Percentiles rank a stretch among this genome's conserved stretches.
Evolutionary conservation across 2,888 invertebrate species (phyloP).

Genomic region (Acanthoscelides obtectus): DNA sequence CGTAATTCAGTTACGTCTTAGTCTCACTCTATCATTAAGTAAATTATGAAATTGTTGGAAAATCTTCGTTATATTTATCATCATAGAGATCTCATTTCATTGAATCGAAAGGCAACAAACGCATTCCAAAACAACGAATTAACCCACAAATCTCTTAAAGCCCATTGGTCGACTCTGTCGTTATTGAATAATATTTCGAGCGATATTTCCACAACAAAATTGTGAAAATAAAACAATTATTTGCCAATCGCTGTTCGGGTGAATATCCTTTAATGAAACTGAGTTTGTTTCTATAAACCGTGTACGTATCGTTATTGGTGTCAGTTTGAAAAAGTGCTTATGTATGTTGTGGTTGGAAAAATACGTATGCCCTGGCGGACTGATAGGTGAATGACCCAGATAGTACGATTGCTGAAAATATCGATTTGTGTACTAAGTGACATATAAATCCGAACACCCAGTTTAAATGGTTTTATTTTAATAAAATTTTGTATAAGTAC

Average conservation of each 20-base stretch:
- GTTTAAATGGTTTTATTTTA: no score
- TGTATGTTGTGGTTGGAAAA: constrained; percentile 34
- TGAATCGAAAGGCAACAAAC: not conserved
- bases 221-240: not conserved
- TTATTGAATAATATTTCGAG: not conserved
- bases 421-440: no score
- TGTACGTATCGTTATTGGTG: constrained; percentile 18
- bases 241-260: not conserved
- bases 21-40: no score
- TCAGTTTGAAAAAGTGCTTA: constrained; percentile 31
- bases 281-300: not conserved
- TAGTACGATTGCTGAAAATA: no score
- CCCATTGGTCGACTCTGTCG: not conserved
- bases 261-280: not conserved
- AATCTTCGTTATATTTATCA: no score
- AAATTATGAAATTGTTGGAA: no score
- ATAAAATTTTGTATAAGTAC: no score
- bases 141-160: not conserved
- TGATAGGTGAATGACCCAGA: not conserved
- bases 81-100: not conserved
- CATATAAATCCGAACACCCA: no score
- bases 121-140: not conserved
- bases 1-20: no score
- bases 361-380: constrained; percentile 1
- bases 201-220: not conserved